These are phyloP conservation scores for Trachelipus rathkii DNA, from an alignment of 1,140 invertebrate species.

Conservation along the genomic window DNA sequence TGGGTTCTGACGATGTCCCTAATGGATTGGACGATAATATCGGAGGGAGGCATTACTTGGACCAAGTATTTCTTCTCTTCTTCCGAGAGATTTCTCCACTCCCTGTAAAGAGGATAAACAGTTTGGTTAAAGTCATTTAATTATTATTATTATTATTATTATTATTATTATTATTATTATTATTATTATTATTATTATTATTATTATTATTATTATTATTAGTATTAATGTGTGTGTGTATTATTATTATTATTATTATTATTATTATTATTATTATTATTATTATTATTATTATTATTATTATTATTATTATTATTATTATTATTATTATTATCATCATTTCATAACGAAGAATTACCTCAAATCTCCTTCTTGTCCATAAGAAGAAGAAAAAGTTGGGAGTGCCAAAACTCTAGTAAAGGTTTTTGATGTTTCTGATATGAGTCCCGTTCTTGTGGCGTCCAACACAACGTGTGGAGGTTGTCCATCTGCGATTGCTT, in stretches of 20 bases:
- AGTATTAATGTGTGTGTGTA: too few species aligned
- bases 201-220: too few species aligned
- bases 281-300: background rate
- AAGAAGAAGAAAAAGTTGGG: constrained; percentile 76
- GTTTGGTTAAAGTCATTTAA: too few species aligned
- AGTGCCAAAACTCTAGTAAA: constrained; percentile 70
- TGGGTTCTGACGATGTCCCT: constrained; percentile 71
- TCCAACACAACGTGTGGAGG: constrained; percentile 73
- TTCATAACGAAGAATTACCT: constrained; percentile 47
- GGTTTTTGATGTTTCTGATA: constrained; percentile 75
- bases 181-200: too few species aligned
- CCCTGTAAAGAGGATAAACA: constrained; percentile 49
- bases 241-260: too few species aligned
- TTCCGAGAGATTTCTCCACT: constrained; percentile 66
- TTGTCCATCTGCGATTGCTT: constrained; percentile 58
- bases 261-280: background rate
- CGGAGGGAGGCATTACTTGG: constrained; percentile 72
- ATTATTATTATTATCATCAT: background rate
- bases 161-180: too few species aligned
- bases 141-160: too few species aligned
- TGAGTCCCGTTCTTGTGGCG: constrained; percentile 67
- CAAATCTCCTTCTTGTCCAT: constrained; percentile 74
- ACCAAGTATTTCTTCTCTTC: constrained; percentile 65
- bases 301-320: background rate
- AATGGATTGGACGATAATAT: constrained; percentile 74